Evolutionary conservation across 2,113 vertebrate species (phyloP), one percentile per base, ranked within the genome.

Genomic region (Columba janthina): DNA sequence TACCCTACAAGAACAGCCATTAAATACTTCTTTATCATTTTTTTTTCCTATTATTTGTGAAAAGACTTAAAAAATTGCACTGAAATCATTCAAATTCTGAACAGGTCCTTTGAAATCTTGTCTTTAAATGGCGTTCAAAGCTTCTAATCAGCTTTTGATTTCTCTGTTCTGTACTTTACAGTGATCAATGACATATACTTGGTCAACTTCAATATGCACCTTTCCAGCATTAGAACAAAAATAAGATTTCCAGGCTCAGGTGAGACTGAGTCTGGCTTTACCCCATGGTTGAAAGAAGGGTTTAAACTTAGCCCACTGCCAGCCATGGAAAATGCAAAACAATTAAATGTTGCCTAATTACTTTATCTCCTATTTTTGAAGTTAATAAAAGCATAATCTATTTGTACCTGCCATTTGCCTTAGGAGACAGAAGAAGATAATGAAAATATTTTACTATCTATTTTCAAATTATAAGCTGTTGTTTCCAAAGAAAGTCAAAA

Each of bases 371-470:
- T 94, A 87, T 98, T 98, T 98, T 97, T 98, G 80, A 97, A 97
- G 96, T 96, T 97, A 97, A 98, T 98, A 98, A 98, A 96, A 97
- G 94, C 62, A 95, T 98, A 98, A 98, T 98, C 96, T 98, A 97
- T 98, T 98, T 98, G 96, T 98, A 98, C 98, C 98, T 98, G 97
- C 96, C 98, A 98, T 97, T 97, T 98, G 98, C 98, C 97, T 90
- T 97, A 98, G 98, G 97, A 98, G 96, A 97, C 67, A 94, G 95
- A 92, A 92, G 87, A 97, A 97, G 97, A 98, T 98, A 98, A 98
- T 98, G 98, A 98, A 98, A 98, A 97, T 98, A 98, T 98, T 98
- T 98, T 98, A 97, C 97, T 97, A 98, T 99, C 97, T 98, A 96
- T 98, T 98, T 98, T 98, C 97, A 97, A 97, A 96, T 98, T 98